Evolutionary conservation across 2,888 invertebrate genomes (phyloP).

Genomic region (Torymus aiolomorphi): DNA sequence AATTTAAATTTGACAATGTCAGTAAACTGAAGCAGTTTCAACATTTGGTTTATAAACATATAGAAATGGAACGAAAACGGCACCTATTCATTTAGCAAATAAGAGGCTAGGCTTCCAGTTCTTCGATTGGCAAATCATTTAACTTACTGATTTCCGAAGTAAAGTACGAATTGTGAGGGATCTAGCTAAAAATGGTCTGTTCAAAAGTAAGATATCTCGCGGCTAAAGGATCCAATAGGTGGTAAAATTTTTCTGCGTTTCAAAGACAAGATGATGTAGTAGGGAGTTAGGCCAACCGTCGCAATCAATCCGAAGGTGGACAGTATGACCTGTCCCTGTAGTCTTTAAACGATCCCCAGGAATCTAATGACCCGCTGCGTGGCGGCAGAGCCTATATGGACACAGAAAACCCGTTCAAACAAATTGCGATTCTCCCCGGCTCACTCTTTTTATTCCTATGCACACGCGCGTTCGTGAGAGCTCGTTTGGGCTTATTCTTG

Average conservation of each 20-base stretch:
- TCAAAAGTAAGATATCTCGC: not conserved
- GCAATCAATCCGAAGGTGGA: not conserved
- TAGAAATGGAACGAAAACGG: no score
- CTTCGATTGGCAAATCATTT: no score
- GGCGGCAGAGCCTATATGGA: not conserved
- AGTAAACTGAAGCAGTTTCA: no score
- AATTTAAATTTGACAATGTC: no score
- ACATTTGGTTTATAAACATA: no score
- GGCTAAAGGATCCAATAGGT: not conserved
- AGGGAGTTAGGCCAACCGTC: not conserved
- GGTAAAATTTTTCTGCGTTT: not conserved
- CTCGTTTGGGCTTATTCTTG: slow-evolving; percentile 14
- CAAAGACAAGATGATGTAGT: not conserved
- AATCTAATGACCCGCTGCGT: slow-evolving; percentile 36
- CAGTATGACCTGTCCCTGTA: not conserved
- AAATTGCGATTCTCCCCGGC: slow-evolving; percentile 37
- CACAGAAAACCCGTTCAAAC: slow-evolving; percentile 15
- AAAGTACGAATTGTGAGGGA: no score
- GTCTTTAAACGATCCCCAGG: slow-evolving; percentile 26
- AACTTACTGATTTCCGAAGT: no score
- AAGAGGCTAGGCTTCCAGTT: no score
- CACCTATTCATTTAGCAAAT: no score
- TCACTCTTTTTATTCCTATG: not conserved
- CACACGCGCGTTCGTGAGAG: no score
- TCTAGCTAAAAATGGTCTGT: no score